A percentile compares a stretch with the other conserved stretches of the same genome.
These are phyloP conservation scores for Himalopsyche tibetana DNA, from an alignment of 2,888 invertebrate species.

Conservation along the genomic window DNA sequence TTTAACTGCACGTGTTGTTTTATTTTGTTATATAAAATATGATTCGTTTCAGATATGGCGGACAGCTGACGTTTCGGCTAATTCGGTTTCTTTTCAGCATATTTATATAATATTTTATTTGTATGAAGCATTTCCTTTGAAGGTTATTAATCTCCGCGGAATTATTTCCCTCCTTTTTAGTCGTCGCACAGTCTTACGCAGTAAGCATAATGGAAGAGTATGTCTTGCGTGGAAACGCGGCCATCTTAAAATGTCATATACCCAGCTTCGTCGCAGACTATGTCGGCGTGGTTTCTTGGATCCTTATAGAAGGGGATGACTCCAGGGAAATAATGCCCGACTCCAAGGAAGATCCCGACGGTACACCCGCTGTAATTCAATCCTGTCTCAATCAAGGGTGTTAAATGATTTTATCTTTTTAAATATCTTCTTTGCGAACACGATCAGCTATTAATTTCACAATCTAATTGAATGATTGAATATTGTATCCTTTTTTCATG, in stretches of 20 bases:
- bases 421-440: too few species aligned
- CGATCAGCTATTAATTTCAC: too few species aligned
- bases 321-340: conserved; percentile 68
- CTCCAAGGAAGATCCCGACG: conserved; percentile 61
- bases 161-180: conserved; percentile 77
- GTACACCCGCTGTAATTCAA: conserved; percentile 46
- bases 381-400: neutral
- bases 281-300: conserved; percentile 90
- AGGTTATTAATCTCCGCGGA: conserved; percentile 39
- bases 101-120: too few species aligned
- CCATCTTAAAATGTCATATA: conserved; percentile 94
- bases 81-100: too few species aligned
- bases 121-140: too few species aligned
- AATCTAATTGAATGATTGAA: too few species aligned
- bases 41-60: too few species aligned
- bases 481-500: too few species aligned
- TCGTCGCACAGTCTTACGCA: conserved; percentile 92
- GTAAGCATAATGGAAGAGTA: conserved; percentile 96
- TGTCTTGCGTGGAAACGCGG: conserved; percentile 92
- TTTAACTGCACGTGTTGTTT: too few species aligned
- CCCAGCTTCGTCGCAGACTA: conserved; percentile 95
- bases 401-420: neutral
- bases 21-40: too few species aligned
- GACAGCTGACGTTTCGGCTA: too few species aligned
- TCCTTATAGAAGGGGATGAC: conserved; percentile 83